A percentile compares a stretch with the other conserved stretches of the same genome.
Evolutionary conservation across 2,888 invertebrate species (phyloP).

Genomic region (Ichneumoninae sp.): DNA sequence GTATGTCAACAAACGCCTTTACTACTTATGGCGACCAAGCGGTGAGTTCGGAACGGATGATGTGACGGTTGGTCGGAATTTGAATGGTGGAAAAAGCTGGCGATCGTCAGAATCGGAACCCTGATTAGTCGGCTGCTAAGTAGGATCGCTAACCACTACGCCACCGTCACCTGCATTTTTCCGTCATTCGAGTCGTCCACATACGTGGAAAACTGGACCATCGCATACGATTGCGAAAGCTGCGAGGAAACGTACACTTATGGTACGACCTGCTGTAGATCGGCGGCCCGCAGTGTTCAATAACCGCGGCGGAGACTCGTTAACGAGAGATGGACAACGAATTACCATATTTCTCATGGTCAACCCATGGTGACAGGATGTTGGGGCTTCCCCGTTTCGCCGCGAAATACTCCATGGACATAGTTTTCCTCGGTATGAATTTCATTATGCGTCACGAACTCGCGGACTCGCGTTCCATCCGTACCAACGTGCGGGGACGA

Average conservation of each 20-base stretch:
- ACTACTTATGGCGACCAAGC: neutral
- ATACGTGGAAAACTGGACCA: too few species aligned
- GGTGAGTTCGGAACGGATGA: too few species aligned
- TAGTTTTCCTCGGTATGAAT: conserved; percentile 49
- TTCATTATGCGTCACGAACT: conserved; percentile 42
- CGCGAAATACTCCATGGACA: neutral
- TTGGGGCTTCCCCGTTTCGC: neutral
- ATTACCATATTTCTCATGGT: conserved; percentile 23
- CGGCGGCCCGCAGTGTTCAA: neutral
- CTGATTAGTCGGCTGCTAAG: too few species aligned
- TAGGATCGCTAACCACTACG: too few species aligned
- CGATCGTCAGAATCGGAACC: too few species aligned
- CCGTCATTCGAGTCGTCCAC: too few species aligned
- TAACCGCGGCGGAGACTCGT: neutral
- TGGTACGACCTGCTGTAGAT: neutral
- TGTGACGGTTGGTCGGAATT: too few species aligned
- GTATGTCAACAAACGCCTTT: neutral
- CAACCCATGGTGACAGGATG: neutral
- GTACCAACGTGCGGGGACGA: neutral
- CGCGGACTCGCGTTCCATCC: neutral
- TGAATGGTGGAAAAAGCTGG: too few species aligned
- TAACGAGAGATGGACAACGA: conserved; percentile 4
- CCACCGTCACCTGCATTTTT: too few species aligned
- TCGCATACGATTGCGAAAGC: neutral
- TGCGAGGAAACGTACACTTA: neutral